Evolutionary conservation across 1,140 invertebrate species (phyloP).

Genomic region (Pseudomyrmex cubaensis): DNA sequence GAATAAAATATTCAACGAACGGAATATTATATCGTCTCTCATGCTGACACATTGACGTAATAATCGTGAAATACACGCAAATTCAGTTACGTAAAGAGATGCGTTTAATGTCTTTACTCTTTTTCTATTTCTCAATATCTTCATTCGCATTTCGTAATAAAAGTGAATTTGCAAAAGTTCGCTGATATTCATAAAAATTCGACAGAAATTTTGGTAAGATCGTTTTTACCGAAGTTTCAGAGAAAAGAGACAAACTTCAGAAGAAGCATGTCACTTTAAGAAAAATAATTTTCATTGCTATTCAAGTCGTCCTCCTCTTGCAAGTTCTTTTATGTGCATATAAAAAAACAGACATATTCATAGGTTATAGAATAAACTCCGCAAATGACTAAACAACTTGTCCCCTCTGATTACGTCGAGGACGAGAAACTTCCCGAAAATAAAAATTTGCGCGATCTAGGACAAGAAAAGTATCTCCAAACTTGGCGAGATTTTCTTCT

Average conservation of each 20-base stretch:
- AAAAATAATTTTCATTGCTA: constrained; percentile 14
- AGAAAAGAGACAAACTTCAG: not conserved
- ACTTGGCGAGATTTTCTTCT: constrained; percentile 53
- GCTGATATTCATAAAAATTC: constrained; percentile 2
- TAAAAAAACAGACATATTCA: not conserved
- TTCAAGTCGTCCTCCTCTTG: not conserved
- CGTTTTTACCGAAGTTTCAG: not conserved
- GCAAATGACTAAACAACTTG: constrained; percentile 39
- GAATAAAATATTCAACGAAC: constrained; percentile 20
- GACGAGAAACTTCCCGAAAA: not conserved
- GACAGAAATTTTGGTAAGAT: not conserved
- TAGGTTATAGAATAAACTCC: not conserved
- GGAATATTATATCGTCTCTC: not conserved
- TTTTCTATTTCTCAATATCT: no score
- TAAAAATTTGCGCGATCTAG: not conserved
- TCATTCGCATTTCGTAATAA: not conserved
- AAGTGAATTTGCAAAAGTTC: constrained; percentile 1
- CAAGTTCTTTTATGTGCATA: not conserved
- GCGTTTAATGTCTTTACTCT: no score
- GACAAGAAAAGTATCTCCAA: constrained; percentile 6
- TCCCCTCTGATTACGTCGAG: constrained; percentile 14
- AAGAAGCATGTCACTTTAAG: not conserved
- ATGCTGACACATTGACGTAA: constrained; percentile 23
- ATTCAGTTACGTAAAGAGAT: no score
- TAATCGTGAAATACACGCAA: not conserved